Evolutionary conservation across 2,797 vertebrate genomes (phyloP), one percentile per base, ranked within the genome.

Genomic region (Antrozous pallidus): DNA sequence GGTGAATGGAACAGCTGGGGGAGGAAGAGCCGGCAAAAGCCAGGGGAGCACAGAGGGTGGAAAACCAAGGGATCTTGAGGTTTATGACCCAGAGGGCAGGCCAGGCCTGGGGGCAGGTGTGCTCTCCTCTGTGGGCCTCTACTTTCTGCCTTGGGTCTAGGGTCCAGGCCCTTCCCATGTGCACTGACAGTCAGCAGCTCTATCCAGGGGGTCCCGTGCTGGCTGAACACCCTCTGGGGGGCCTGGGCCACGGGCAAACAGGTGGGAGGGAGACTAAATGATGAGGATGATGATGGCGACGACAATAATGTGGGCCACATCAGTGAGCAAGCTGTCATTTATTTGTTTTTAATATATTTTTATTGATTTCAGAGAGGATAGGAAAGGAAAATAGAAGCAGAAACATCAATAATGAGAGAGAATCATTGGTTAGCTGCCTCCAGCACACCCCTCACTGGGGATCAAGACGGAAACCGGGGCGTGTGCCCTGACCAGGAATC

Each of bases 1-100:
- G 93, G 93, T 98, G 93, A 97, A 97, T 97, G 96, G 97, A 97
- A 97, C 97, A 98, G 98, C 97, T 97, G 96, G 96, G 97, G 91
- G 95, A 96, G 96, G 96, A 96, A 97, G 96, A 81, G 88, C 91
- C 97, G 95, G 98, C 97, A 97, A 97, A 98, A 91, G 82, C 80
- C 63, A n/a, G 83, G 61, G 88, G 94, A 97, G 93, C 28, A 42
- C 91, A 94, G 97, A 97, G 97, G 94, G 97, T 85, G 28, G 73
- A 95, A 95, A 97, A 97, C 97, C 96, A 94, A 85, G 86, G 94
- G 93, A 94, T 85, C 65, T 93, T 94, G 45, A 78, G 8, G 97
- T 94, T 90, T 96, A 93, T 91, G 95, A 94, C 81, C 79, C 88
- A 81, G 94, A 92, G 97, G 96, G 95, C 91, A 96, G 94, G 91